Conservation (phyloP, 2,888 invertebrate genomes). For the Lapara coniferarum region DNA sequence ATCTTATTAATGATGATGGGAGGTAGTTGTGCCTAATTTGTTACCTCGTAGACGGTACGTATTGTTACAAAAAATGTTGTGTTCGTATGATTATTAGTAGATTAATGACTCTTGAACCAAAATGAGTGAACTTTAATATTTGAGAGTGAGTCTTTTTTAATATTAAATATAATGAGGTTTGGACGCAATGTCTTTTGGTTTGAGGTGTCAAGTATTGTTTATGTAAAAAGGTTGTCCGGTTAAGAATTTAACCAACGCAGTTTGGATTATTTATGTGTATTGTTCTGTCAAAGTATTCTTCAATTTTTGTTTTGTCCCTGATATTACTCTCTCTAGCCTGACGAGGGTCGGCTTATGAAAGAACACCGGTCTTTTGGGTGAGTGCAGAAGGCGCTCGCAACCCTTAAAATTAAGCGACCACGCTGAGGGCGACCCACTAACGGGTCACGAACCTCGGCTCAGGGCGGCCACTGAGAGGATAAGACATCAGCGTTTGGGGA, state of each 20-base stretch:
- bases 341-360: no score
- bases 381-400: no score
- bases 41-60: conserved; percentile 44
- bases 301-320: no score
- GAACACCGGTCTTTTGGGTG: no score
- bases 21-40: conserved; percentile 51
- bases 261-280: background rate
- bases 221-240: conserved; percentile 9
- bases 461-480: no score
- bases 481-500: no score
- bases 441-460: no score
- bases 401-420: no score
- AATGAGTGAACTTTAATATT: conserved; percentile 23
- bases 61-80: conserved; percentile 27
- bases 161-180: conserved; percentile 19
- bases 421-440: no score
- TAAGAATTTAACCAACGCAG: background rate
- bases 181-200: conserved; percentile 14
- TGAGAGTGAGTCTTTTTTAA: conserved; percentile 20
- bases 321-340: no score
- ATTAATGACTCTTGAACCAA: conserved; percentile 26
- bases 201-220: background rate
- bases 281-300: conserved; percentile 10
- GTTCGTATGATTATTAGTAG: conserved; percentile 20
- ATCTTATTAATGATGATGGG: conserved; percentile 30